Conservation (phyloP, 92 coral and sea anemone species). For the Epizoanthus stellaris region DNA sequence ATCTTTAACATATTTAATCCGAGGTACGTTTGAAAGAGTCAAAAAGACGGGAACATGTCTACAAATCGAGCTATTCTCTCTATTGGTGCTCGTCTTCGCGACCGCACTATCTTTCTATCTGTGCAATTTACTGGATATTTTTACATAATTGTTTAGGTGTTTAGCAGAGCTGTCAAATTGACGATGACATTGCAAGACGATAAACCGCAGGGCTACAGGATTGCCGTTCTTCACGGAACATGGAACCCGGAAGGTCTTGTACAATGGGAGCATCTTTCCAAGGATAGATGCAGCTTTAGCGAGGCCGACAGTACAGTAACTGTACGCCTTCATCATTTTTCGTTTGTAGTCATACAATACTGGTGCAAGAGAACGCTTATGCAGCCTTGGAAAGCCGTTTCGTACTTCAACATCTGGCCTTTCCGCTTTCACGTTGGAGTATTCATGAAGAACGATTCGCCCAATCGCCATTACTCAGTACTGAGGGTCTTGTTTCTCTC, state of each 20-base stretch:
- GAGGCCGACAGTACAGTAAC: neutral
- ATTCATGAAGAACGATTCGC: neutral
- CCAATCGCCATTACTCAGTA: neutral
- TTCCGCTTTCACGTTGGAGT: conserved; percentile 1
- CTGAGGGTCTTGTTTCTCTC: neutral
- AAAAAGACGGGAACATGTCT: no score
- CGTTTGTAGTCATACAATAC: neutral
- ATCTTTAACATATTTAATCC: no score
- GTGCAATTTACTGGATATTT: neutral
- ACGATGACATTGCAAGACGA: neutral
- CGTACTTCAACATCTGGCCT: conserved; percentile 13
- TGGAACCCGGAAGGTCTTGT: neutral
- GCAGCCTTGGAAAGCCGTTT: neutral
- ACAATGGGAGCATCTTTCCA: conserved; percentile 1
- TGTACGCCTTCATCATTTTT: conserved; percentile 4
- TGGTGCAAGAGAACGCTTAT: conserved; percentile 2
- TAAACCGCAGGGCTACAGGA: neutral
- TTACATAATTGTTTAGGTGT: neutral
- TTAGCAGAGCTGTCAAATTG: conserved; percentile 9
- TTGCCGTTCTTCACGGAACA: conserved; percentile 1
- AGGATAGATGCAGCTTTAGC: neutral
- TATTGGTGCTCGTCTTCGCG: no score
- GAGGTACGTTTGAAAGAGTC: no score
- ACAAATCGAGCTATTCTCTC: no score
- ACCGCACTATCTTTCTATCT: no score